phyloP scores from a whole-genome alignment of 2,113 vertebrate species.

The Sarotherodon lohbergeri region DNA sequence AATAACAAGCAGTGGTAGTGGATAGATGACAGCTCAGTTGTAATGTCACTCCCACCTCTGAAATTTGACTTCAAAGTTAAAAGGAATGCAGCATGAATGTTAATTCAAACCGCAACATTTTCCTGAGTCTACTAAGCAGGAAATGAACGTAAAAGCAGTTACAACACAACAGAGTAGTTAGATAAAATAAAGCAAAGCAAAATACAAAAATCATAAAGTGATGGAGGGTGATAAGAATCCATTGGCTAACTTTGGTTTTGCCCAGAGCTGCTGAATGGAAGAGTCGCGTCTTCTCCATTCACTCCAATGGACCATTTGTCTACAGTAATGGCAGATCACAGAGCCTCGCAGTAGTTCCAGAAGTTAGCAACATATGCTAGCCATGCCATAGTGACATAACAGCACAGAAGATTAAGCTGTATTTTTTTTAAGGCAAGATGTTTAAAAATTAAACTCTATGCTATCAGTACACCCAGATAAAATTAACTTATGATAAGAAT shows the following conservation, averaged over 20 bases:
- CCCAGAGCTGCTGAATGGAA: background rate
- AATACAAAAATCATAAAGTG: background rate
- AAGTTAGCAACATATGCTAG: background rate
- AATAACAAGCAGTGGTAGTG: background rate
- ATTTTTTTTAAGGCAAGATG: background rate
- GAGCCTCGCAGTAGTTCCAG: background rate
- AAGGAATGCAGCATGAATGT: background rate
- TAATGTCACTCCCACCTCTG: background rate
- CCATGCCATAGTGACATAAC: background rate
- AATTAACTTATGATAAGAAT: background rate
- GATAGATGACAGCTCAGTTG: background rate
- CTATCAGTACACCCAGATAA: background rate
- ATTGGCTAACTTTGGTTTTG: background rate
- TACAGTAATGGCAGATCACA: background rate
- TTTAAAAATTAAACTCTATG: background rate
- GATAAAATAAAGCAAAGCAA: background rate
- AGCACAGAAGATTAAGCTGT: background rate
- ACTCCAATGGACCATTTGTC: background rate
- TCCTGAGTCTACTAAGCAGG: background rate
- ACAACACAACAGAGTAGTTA: background rate
- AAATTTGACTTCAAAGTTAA: background rate
- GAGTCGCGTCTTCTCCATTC: background rate
- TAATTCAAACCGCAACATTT: background rate
- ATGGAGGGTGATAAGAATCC: background rate
- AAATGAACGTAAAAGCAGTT: background rate